Evolutionary conservation across 2,888 invertebrate species (phyloP), one percentile per base, ranked within the genome.

Genomic region (Drosophila phalerata): DNA sequence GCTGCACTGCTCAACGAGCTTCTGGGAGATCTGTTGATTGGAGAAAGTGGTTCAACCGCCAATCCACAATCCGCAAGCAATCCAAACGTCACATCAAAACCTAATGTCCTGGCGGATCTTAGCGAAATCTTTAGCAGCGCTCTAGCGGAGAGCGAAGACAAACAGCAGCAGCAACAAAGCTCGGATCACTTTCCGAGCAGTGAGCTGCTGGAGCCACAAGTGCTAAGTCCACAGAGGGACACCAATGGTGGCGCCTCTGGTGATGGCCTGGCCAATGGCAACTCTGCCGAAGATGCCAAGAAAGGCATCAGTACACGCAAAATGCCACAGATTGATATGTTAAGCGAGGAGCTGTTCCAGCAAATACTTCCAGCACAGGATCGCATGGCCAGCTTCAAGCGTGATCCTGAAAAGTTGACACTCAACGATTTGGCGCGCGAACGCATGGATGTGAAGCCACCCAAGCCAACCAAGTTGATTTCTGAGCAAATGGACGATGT

Each of bases 331-430:
- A 92, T 92, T 22, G 97, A 98, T 91, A 94, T 95, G 32, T 93
- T 98, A n/a, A 96, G 97, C 37, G 96, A 97, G 91, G 94, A 95
- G 83, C 93, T 98, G 51, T 93, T 98, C 61, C 96, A 96, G 89
- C 94, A 96, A 90, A 96, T 95, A 69, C 91, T 96, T 66, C 94
- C 93, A 19, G 92, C 62, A 0, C 86, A 91, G 30, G 90, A 91
- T 65, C 90, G 93, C 62, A 81, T 91, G 71, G 89, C 90, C 58
- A 91, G 91, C 73, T 94, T 94, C 77, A 93, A 93, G 79, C 93
- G 93, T 5, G 90, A 45, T 91, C 91, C 77, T 62, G 92, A 73
- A 94, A 91, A 85, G 70, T 17, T 89, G 1, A 89, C 92, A 0
- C 82, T 92, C 0, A 93, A 93, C 48, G 91, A 90, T 32, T 70